Evolutionary conservation across 1,140 invertebrate genomes (phyloP), one percentile per base, ranked within the genome.

Genomic region (Drosophila rufa): DNA sequence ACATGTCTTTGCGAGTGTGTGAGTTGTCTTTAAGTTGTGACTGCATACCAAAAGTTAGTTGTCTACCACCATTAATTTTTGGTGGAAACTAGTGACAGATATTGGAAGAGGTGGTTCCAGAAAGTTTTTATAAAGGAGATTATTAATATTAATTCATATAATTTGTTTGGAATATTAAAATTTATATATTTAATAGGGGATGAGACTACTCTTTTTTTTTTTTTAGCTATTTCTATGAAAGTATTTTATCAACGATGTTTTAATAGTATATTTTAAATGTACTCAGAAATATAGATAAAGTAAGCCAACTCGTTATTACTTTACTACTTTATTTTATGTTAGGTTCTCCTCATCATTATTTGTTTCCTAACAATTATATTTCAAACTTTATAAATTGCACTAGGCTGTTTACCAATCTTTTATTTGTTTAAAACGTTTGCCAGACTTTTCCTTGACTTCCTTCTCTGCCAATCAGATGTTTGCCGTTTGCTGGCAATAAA

Each of bases 1-100:
- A 55, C 43, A 61, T 30, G n/a, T 48, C 22, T 60, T 45, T 48
- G 50, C 30, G 33, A 56, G 42, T 62, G 30, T 76, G 30, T 64
- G 43, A 45, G 53, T 22, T 55, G 69, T 69, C 48, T 75, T 79
- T 25, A 59, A 69, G 67, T 79, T 55, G 50, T 50, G 64, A 68
- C 53, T 79, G 76, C 81, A 77, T 78, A 67, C 73, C 68, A 84
- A 68, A 80, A 70, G 50, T 76, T 51, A 61, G 79, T 61, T 74
- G 40, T 40, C 43, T 78, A 33, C 38, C 59, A 66, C 38, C 60
- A 66, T 65, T 75, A 30, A 67, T 27, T 58, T 27, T 75, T 51
- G 43, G 42, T 19, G 50, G 14, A 55, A 62, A 55, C 14, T n/a
- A 40, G 53, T 55, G 53, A 25, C 53, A 55, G 36, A 71, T 66